These are phyloP conservation scores for Apogon hyalosoma DNA, from an alignment of 2,797 vertebrate species.

Conservation along the genomic window DNA sequence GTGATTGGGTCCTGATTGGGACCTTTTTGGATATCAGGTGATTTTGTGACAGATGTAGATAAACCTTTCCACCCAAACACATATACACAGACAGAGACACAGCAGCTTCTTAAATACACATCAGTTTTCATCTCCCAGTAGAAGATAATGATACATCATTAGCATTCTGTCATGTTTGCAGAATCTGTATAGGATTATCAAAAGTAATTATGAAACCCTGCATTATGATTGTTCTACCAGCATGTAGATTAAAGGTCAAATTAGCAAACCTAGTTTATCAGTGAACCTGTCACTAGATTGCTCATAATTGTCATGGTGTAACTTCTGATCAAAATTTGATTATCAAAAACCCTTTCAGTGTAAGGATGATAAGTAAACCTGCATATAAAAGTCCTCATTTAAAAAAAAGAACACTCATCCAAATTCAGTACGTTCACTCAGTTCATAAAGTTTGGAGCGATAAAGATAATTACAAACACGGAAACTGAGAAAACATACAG, in stretches of 20 bases:
- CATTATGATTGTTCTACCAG: not conserved
- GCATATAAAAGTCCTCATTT: slow-evolving; percentile 1
- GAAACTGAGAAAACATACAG: not conserved
- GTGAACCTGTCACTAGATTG: not conserved
- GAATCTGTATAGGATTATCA: too few relatives aligned
- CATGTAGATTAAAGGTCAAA: not conserved
- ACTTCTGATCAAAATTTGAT: not conserved
- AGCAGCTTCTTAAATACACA: slow-evolving; percentile 17
- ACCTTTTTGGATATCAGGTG: slow-evolving; percentile 56
- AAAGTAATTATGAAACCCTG: not conserved
- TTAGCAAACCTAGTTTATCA: not conserved
- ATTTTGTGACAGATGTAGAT: slow-evolving; percentile 78
- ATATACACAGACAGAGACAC: slow-evolving; percentile 19
- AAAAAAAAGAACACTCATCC: not conserved
- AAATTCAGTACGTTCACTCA: not conserved
- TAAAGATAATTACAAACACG: slow-evolving; percentile 9
- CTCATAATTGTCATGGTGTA: not conserved
- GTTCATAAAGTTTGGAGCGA: slow-evolving; percentile 1
- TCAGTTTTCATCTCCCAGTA: slow-evolving; percentile 3
- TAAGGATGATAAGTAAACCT: not conserved
- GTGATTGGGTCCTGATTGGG: slow-evolving; percentile 30
- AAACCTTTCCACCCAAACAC: slow-evolving; percentile 75
- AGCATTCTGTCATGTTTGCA: not conserved
- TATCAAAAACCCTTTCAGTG: not conserved
- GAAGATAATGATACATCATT: not conserved